Evolutionary conservation across 2,888 invertebrate genomes (phyloP).

Genomic region (Trichacis sp.): DNA sequence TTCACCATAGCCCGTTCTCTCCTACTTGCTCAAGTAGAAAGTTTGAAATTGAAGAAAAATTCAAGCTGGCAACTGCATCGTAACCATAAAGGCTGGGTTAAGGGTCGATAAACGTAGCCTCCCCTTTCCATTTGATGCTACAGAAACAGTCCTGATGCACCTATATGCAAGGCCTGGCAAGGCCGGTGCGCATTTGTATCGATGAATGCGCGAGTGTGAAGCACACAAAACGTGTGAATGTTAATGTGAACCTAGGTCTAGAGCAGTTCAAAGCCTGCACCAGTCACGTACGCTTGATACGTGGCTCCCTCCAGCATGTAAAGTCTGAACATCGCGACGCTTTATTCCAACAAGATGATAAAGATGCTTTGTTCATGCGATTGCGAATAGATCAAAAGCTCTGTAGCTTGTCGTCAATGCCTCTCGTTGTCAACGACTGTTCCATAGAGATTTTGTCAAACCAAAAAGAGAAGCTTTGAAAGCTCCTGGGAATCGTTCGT

Average conservation of each 20-base stretch:
- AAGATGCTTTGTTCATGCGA: neutral
- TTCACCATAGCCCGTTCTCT: too few species aligned
- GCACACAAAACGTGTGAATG: neutral
- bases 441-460: neutral
- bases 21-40: neutral
- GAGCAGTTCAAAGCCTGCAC: too few species aligned
- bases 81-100: constrained; percentile 1
- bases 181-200: neutral
- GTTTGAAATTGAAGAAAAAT: neutral
- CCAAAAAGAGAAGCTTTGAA: too few species aligned
- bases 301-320: neutral
- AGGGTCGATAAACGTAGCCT: neutral
- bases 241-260: neutral
- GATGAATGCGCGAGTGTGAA: neutral
- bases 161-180: neutral
- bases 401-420: neutral
- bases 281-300: neutral
- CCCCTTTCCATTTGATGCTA: neutral
- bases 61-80: constrained; percentile 1
- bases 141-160: neutral
- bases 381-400: neutral
- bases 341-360: neutral
- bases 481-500: too few species aligned
- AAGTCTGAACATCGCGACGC: neutral
- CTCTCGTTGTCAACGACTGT: neutral